These are phyloP conservation scores for Autographa gamma DNA, from an alignment of 2,888 invertebrate species.

Conservation along the genomic window DNA sequence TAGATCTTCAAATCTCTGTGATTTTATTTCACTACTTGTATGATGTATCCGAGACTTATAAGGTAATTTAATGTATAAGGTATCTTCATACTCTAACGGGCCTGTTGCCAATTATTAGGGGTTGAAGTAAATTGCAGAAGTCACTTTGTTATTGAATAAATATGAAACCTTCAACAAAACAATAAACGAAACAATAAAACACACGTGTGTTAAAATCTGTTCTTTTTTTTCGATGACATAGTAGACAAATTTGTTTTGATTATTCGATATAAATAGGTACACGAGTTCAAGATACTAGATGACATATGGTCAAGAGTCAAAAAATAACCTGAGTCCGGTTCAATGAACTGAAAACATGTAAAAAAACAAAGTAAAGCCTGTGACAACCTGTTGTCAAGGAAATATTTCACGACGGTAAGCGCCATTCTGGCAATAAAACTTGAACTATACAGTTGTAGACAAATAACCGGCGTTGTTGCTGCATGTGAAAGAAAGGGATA, in stretches of 20 bases:
- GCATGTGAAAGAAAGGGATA: too few species aligned
- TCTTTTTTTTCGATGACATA: not conserved
- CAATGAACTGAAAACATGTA: constrained; percentile 66
- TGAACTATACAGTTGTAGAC: too few species aligned
- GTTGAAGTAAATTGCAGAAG: too few species aligned
- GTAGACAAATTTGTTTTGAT: constrained; percentile 12
- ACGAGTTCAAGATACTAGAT: constrained; percentile 6
- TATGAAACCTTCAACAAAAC: too few species aligned
- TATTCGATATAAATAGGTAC: constrained; percentile 14
- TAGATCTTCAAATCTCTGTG: too few species aligned
- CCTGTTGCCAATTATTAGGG: too few species aligned
- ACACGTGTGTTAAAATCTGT: not conserved
- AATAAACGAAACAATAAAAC: not conserved
- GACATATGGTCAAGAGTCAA: constrained; percentile 57
- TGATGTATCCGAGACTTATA: too few species aligned
- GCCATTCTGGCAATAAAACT: not conserved
- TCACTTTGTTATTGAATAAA: too few species aligned
- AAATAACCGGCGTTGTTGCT: too few species aligned
- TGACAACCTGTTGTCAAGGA: not conserved
- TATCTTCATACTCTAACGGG: too few species aligned
- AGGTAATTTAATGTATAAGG: too few species aligned
- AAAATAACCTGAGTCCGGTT: constrained; percentile 74
- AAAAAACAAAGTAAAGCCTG: constrained; percentile 23
- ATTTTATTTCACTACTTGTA: too few species aligned
- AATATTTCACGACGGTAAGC: not conserved